Percentiles rank a stretch among this genome's conserved stretches.
Conservation (phyloP, 1,140 invertebrate genomes). For the Euwallacea similis region DNA sequence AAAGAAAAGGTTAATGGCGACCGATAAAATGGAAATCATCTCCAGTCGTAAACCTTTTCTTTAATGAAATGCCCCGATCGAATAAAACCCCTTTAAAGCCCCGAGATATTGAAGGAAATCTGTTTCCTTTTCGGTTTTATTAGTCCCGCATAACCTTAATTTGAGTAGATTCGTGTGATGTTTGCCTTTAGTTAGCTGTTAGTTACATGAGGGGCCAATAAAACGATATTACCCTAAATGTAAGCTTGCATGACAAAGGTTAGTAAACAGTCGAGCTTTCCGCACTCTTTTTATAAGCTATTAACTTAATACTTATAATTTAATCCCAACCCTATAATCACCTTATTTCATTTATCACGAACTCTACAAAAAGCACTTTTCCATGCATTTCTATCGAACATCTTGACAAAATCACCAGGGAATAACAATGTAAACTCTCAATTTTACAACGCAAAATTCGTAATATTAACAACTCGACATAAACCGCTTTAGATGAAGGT, state of each 20-base stretch:
- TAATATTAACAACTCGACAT: slow-evolving; percentile 3
- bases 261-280: slow-evolving; percentile 33
- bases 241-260: slow-evolving; percentile 26
- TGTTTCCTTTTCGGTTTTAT: background rate
- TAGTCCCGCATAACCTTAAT: background rate
- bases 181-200: too few species aligned
- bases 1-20: slow-evolving; percentile 33
- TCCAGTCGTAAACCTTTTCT: slow-evolving; percentile 29
- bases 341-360: background rate
- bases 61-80: slow-evolving; percentile 21
- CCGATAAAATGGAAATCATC: slow-evolving; percentile 33
- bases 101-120: slow-evolving; percentile 14
- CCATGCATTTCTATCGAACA: background rate
- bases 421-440: background rate
- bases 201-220: background rate
- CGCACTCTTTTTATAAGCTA: slow-evolving; percentile 31
- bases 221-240: slow-evolving; percentile 22
- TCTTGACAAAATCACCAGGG: background rate
- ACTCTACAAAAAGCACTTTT: background rate
- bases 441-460: background rate
- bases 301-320: background rate
- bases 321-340: slow-evolving; percentile 16
- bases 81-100: too few species aligned
- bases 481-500: slow-evolving; percentile 23
- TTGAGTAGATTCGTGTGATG: too few species aligned